phyloP scores from a whole-genome alignment of 2,888 invertebrate genomes.

The Chrysodeixis includens region DNA sequence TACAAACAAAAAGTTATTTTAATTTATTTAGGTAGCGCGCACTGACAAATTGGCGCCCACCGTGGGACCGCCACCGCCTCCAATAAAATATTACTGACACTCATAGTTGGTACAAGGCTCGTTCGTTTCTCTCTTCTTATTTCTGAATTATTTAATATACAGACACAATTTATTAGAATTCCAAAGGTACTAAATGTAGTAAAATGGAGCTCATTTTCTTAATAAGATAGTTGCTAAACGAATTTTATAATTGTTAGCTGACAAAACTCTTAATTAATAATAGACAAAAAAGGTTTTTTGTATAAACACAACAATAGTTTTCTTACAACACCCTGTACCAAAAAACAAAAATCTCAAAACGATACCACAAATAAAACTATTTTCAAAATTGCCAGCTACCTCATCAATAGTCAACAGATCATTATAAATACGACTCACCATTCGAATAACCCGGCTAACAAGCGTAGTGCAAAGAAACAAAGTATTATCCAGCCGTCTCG shows the following conservation, averaged over 20 bases:
- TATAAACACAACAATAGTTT: too few relatives aligned
- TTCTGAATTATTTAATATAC: too few relatives aligned
- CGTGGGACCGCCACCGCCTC: slow-evolving; percentile 35
- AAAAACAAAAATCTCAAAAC: neutral
- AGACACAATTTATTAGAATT: too few relatives aligned
- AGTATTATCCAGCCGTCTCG: slow-evolving; percentile 50
- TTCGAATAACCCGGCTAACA: slow-evolving; percentile 28
- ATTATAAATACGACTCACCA: slow-evolving; percentile 13
- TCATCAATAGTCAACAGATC: slow-evolving; percentile 33
- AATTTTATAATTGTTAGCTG: too few relatives aligned
- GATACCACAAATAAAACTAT: neutral
- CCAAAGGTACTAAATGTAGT: too few relatives aligned
- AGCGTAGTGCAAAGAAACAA: slow-evolving; percentile 54
- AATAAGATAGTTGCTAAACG: too few relatives aligned
- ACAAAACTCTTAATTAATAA: too few relatives aligned
- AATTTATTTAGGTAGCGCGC: slow-evolving; percentile 43
- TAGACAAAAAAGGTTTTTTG: too few relatives aligned
- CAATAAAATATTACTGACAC: slow-evolving; percentile 33
- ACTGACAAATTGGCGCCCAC: slow-evolving; percentile 54
- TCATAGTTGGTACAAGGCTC: slow-evolving; percentile 27
- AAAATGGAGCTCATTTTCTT: too few relatives aligned
- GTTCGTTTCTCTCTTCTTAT: slow-evolving; percentile 22
- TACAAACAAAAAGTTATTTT: slow-evolving; percentile 42
- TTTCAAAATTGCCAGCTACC: slow-evolving; percentile 36
- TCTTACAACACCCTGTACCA: too few relatives aligned